These are phyloP conservation scores for Plemyria rubiginata DNA, from an alignment of 2,888 invertebrate genomes.

Conservation along the genomic window DNA sequence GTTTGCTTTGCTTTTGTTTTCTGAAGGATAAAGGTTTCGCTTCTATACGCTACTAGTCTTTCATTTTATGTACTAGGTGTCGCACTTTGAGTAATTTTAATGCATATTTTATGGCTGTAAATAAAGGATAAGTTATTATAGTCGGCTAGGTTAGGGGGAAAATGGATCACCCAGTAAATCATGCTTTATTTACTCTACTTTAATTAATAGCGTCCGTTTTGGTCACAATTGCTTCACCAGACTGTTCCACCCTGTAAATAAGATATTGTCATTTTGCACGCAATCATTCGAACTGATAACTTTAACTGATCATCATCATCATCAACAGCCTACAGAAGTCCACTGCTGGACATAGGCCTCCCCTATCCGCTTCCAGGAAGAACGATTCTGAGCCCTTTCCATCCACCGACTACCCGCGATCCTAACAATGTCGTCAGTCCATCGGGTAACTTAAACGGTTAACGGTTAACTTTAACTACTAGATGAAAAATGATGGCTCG, in stretches of 20 bases:
- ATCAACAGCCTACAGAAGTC: too few relatives aligned
- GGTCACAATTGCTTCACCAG: constrained; percentile 26
- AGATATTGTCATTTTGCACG: constrained; percentile 14
- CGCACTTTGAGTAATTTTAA: constrained; percentile 32
- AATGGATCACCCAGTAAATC: constrained; percentile 28
- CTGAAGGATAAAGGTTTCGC: background rate
- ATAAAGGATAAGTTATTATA: constrained; percentile 30
- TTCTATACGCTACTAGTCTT: constrained; percentile 3
- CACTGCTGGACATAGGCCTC: too few relatives aligned
- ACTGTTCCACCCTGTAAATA: background rate
- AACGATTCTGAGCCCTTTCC: too few relatives aligned
- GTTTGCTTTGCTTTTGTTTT: too few relatives aligned
- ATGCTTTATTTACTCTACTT: constrained; percentile 25
- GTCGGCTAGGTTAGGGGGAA: constrained; percentile 18
- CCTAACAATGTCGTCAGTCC: too few relatives aligned
- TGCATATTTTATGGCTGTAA: constrained; percentile 32
- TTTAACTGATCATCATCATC: too few relatives aligned
- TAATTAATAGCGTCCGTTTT: constrained; percentile 22
- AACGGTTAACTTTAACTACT: too few relatives aligned
- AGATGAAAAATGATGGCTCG: too few relatives aligned
- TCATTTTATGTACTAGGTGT: constrained; percentile 12
- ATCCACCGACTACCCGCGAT: too few relatives aligned
- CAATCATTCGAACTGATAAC: constrained; percentile 7
- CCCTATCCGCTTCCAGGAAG: too few relatives aligned
- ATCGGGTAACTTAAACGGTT: too few relatives aligned